phyloP scores from a whole-genome alignment of 2,113 vertebrate species.

The Muscicapa adusta region DNA sequence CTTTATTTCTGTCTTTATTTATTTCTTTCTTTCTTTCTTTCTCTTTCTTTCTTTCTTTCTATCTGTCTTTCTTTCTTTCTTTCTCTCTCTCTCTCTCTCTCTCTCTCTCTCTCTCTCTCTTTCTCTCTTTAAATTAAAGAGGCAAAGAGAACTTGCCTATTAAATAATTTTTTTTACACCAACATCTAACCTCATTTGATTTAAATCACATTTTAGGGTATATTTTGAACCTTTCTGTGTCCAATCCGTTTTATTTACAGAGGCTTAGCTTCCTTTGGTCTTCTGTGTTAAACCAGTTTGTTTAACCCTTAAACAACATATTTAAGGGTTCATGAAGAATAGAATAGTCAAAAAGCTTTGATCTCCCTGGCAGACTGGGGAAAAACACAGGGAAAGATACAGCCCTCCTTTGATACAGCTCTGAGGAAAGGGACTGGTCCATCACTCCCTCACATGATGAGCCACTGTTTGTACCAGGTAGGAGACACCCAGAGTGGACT shows the following conservation, averaged over 20 bases:
- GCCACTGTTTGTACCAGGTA: background rate
- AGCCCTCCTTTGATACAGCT: background rate
- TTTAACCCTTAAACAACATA: background rate
- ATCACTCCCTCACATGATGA: fast-evolving
- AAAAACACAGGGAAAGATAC: background rate
- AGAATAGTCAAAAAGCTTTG: background rate
- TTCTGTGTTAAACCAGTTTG: fast-evolving
- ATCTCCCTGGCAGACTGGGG: background rate
- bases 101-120: too few species aligned
- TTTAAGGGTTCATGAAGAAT: background rate
- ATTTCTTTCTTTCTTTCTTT: too few species aligned
- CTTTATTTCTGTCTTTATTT: background rate
- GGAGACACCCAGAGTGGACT: background rate
- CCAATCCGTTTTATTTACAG: background rate
- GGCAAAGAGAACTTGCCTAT: too few species aligned
- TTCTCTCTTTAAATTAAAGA: too few species aligned
- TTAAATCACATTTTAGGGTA: background rate
- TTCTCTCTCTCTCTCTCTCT: too few species aligned
- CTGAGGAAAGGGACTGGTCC: background rate
- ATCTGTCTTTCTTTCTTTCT: background rate
- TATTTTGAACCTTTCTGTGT: background rate
- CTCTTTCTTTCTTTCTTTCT: too few species aligned
- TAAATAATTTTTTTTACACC: background rate
- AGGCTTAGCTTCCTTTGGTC: background rate
- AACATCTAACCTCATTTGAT: background rate